Conservation (phyloP, 2,888 invertebrate genomes). For the Diarsia dahlii region DNA sequence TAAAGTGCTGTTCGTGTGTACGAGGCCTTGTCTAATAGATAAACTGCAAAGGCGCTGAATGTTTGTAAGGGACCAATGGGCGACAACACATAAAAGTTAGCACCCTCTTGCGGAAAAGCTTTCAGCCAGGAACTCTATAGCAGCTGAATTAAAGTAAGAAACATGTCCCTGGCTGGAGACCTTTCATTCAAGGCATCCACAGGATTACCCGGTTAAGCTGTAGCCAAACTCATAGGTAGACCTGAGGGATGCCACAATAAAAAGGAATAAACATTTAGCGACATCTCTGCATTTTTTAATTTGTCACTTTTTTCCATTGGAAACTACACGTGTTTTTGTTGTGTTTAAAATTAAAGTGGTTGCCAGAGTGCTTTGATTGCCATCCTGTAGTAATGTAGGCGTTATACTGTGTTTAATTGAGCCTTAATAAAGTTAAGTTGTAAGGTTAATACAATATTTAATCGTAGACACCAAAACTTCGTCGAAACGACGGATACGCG, state of each 20-base stretch:
- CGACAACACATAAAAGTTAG: neutral
- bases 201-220: too few relatives aligned
- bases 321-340: neutral
- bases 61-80: neutral
- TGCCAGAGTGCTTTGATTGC: constrained; percentile 1
- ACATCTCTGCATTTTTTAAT: neutral
- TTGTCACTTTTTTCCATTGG: neutral
- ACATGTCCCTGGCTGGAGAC: neutral
- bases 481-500: too few relatives aligned
- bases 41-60: neutral
- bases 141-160: neutral
- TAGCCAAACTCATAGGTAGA: too few relatives aligned
- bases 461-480: too few relatives aligned
- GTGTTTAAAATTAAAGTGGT: neutral
- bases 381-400: neutral
- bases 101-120: neutral
- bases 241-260: too few relatives aligned
- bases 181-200: too few relatives aligned
- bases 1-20: too few relatives aligned
- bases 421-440: constrained; percentile 23
- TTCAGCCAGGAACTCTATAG: neutral
- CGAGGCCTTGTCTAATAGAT: neutral
- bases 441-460: constrained; percentile 15
- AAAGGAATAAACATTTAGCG: neutral
- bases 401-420: constrained; percentile 6